Evolutionary conservation across 2,113 vertebrate species (phyloP).

Genomic region (Halichoeres trimaculatus): DNA sequence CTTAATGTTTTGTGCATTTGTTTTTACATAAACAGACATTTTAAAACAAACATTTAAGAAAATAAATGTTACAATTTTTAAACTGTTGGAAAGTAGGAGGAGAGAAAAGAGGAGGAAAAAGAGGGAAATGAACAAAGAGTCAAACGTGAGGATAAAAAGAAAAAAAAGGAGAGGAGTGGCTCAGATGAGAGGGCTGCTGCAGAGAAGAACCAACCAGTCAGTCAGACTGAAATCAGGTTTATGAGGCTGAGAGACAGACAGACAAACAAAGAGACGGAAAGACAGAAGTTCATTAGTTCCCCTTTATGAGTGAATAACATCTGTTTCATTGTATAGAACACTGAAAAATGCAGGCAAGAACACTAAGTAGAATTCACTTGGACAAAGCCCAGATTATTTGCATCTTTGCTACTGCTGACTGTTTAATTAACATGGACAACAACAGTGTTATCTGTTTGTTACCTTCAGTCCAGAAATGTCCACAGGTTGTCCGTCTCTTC

Average conservation of each 20-base stretch:
- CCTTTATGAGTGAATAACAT: too few relatives aligned
- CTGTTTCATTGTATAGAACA: too few relatives aligned
- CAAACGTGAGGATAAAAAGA: neutral
- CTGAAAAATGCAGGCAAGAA: too few relatives aligned
- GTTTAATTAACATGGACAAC: neutral
- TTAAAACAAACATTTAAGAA: neutral
- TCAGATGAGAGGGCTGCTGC: constrained; percentile 69
- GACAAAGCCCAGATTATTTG: neutral
- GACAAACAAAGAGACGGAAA: neutral
- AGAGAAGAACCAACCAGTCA: constrained; percentile 78
- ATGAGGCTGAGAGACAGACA: constrained; percentile 64
- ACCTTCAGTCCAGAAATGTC: constrained; percentile 71
- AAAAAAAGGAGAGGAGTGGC: neutral
- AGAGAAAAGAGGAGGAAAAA: neutral
- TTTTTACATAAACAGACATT: neutral
- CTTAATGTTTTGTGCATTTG: neutral
- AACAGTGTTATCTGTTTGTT: neutral
- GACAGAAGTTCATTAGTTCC: too few relatives aligned
- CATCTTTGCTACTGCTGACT: neutral
- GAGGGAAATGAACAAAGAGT: neutral
- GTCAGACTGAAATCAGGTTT: constrained; percentile 60
- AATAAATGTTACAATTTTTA: neutral
- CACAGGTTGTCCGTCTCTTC: constrained; percentile 59
- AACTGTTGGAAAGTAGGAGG: neutral
- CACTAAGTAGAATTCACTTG: too few relatives aligned